Evolutionary conservation across 35 echinoderm and acorn worm genomes (phyloP), one percentile per base, ranked within the genome.

Genomic region (Lytechinus variegatus): DNA sequence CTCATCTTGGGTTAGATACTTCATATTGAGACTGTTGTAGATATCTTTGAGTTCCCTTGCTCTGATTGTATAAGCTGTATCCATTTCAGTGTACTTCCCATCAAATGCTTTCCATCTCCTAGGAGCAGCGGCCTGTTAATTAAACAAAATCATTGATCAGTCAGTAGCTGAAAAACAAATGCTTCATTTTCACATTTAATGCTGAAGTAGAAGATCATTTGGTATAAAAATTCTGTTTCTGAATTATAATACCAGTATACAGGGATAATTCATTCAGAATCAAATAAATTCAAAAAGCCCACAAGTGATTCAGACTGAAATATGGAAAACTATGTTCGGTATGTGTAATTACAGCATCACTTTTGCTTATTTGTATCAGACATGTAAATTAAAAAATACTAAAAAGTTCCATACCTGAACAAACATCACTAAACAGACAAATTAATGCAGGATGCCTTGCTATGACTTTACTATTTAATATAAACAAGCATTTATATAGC

Each of bases 1-100:
- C 88, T 99, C 98, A 95, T 99, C 98, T 92, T 99, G 98, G 29
- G 98, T 99, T 86, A 97, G 92, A 95, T 97, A 99, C 55, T 95
- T 97, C 98, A 99, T 99, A 89, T 97, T 97, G 19, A 99, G 56
- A 95, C 98, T 99, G 56, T 93, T 99, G 91, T 97, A 97, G 86
- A 99, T 99, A 92, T 99, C 97, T 52, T 93, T 95, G 53, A 99
- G 95, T 87, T 99, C 98, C 55, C 97, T 95, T 54, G 98, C 98
- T 53, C 98, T 94, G 14, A 97, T 97, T 55, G 98, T 99, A 95
- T 99, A 99, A 28, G 97, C 97, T 52, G 98, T 99, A 71, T 99
- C 98, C 98, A 99, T 99, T 89, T 99, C 98, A 9, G 96, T 99
- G 66, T 97, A 97, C 92, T 97, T 99, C 86, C 98, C 98, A 97